Evolutionary conservation across 1,140 invertebrate species (phyloP).

Genomic region (Carcinoscorpius rotundicauda): DNA sequence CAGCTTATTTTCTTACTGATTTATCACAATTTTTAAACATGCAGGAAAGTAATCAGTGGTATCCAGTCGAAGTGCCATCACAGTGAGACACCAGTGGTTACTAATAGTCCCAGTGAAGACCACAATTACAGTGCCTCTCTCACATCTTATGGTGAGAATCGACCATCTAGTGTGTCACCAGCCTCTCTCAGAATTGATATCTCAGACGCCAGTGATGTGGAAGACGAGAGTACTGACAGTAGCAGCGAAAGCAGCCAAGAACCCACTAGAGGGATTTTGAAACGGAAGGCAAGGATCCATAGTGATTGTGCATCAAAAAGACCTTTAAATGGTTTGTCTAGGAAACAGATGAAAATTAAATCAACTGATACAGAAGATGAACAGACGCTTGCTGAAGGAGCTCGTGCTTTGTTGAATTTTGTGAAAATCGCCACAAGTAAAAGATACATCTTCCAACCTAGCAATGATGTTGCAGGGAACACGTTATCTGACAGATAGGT

Average conservation of each 20-base stretch:
- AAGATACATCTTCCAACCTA: neutral
- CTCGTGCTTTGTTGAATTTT: conserved; percentile 59
- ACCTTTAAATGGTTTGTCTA: neutral
- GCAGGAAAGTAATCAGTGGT: too few relatives aligned
- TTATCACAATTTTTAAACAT: too few relatives aligned
- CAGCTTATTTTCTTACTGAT: too few relatives aligned
- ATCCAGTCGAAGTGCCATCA: too few relatives aligned
- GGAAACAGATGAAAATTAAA: conserved; percentile 7
- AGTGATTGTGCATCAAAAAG: neutral
- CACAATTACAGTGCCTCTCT: conserved; percentile 50
- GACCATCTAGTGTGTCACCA: neutral
- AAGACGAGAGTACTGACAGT: neutral
- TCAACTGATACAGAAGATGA: conserved; percentile 46
- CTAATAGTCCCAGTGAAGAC: conserved; percentile 59
- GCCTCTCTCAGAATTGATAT: conserved; percentile 24
- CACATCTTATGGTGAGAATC: conserved; percentile 16
- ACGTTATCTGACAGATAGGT: too few relatives aligned
- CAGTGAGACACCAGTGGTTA: conserved; percentile 43
- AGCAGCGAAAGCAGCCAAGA: too few relatives aligned
- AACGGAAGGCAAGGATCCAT: neutral
- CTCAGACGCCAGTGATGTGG: conserved; percentile 23
- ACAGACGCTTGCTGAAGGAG: conserved; percentile 60
- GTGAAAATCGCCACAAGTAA: conserved; percentile 31
- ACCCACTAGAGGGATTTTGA: too few relatives aligned
- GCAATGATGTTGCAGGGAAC: too few relatives aligned